A percentile compares a stretch with the other conserved stretches of the same genome.
phyloP scores from a whole-genome alignment of 2,797 vertebrate species.

The Gymnothorax reevesii region DNA sequence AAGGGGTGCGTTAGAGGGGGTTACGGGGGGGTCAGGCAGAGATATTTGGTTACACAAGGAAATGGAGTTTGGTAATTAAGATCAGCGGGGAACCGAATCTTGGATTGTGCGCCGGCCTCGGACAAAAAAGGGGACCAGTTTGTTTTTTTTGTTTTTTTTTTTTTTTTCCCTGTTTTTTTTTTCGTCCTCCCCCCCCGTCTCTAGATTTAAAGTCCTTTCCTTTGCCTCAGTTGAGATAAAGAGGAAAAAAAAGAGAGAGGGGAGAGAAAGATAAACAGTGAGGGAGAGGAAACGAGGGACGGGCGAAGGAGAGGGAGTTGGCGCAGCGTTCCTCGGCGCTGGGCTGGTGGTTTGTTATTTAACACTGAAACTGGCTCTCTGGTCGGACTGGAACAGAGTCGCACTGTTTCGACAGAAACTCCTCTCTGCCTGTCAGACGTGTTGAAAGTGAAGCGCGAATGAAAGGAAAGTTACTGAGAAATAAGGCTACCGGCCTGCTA shows the following conservation, averaged over 20 bases:
- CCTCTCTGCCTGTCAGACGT: conserved; percentile 37
- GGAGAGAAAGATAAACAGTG: neutral
- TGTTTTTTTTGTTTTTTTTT: neutral
- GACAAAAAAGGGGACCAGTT: conserved; percentile 36
- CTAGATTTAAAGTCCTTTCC: conserved; percentile 26
- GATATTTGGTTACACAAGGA: conserved; percentile 55
- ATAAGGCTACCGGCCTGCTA: neutral
- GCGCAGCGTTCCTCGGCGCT: neutral
- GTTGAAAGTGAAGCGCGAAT: conserved; percentile 39
- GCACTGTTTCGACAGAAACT: conserved; percentile 32
- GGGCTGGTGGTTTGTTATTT: conserved; percentile 45
- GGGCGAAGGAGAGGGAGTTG: neutral
- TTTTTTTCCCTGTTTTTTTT: no score
- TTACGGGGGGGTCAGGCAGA: conserved; percentile 51
- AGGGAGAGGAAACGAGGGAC: neutral
- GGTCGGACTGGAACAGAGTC: conserved; percentile 27
- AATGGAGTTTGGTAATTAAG: conserved; percentile 54
- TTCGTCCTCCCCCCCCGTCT: no score
- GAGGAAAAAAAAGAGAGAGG: neutral
- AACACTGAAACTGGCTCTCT: conserved; percentile 37
- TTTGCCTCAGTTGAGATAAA: neutral
- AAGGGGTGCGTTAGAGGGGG: conserved; percentile 30
- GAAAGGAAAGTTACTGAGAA: conserved; percentile 22
- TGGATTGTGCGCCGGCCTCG: conserved; percentile 23
- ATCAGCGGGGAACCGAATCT: conserved; percentile 42